A percentile compares a stretch with the other conserved stretches of the same genome.
These are phyloP conservation scores for Melanotus villosus DNA, from an alignment of 2,888 invertebrate species.

Conservation along the genomic window DNA sequence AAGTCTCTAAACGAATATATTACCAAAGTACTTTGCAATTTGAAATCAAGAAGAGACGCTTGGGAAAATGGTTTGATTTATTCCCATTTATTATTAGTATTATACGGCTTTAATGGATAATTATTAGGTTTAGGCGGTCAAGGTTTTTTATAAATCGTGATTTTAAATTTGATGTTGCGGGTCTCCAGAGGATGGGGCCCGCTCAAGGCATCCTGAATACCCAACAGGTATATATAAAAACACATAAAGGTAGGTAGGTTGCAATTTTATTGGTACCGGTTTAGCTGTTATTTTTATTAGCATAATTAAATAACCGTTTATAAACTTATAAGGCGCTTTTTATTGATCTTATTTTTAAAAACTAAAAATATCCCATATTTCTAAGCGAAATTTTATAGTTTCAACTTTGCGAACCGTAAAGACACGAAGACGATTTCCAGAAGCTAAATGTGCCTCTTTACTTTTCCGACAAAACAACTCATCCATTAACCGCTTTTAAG, in stretches of 20 bases:
- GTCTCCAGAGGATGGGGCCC: slow-evolving; percentile 43
- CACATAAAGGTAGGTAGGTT: slow-evolving; percentile 47
- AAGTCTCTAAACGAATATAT: slow-evolving; percentile 53
- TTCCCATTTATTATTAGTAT: slow-evolving; percentile 30
- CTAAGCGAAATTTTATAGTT: too few relatives aligned
- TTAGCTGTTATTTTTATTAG: slow-evolving; percentile 43
- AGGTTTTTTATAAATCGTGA: slow-evolving; percentile 45
- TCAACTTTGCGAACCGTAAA: neutral
- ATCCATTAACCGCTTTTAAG: neutral
- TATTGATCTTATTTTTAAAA: slow-evolving; percentile 12
- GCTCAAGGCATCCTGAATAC: slow-evolving; percentile 39
- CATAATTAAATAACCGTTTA: slow-evolving; percentile 42
- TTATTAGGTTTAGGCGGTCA: slow-evolving; percentile 49
- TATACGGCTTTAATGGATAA: slow-evolving; percentile 35
- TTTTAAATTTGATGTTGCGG: slow-evolving; percentile 30
- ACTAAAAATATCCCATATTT: neutral
- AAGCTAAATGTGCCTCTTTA: neutral
- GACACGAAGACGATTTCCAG: neutral
- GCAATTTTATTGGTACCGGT: slow-evolving; percentile 43
- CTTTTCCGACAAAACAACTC: neutral
- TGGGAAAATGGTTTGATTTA: slow-evolving; percentile 40
- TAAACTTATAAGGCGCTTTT: neutral
- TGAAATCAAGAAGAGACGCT: slow-evolving; percentile 32
- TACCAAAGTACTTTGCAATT: slow-evolving; percentile 29
- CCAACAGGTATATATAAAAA: too few relatives aligned